Conservation (phyloP, 30 jellyfish, hydroid and myxozoan species). For the Chrysaora quinquecirrha region DNA sequence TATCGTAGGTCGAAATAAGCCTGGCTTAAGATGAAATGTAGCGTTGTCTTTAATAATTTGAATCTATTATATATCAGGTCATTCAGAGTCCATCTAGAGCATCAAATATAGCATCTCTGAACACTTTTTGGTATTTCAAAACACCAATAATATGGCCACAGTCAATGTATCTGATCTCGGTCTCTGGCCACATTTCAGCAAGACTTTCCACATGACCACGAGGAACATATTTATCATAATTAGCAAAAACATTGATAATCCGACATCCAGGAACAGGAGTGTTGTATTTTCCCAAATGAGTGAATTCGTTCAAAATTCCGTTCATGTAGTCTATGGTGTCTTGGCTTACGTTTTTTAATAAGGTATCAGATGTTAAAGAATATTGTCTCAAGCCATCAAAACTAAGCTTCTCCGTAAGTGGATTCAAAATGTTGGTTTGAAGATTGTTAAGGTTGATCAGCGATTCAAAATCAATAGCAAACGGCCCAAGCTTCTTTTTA, state of each 20-base stretch:
- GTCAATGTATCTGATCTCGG: slow-evolving; percentile 81
- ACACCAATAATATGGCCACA: slow-evolving; percentile 91
- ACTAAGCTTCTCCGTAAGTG: slow-evolving; percentile 57
- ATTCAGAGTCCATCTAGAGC: slow-evolving; percentile 58
- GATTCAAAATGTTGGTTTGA: slow-evolving; percentile 36
- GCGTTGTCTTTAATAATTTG: too few relatives aligned
- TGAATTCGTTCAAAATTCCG: slow-evolving; percentile 69
- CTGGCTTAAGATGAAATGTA: too few relatives aligned
- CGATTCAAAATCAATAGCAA: slow-evolving; percentile 72
- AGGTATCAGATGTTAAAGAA: slow-evolving; percentile 19
- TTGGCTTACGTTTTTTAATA: slow-evolving; percentile 24
- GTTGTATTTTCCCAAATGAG: slow-evolving; percentile 76
- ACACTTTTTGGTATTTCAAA: slow-evolving; percentile 70
- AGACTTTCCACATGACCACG: slow-evolving; percentile 69
- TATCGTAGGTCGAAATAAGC: too few relatives aligned
- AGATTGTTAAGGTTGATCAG: slow-evolving; percentile 48
- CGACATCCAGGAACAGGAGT: slow-evolving; percentile 74
- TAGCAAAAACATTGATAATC: slow-evolving; percentile 75
- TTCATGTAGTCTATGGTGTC: slow-evolving; percentile 83
- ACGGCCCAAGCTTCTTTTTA: slow-evolving; percentile 63
- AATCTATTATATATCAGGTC: too few relatives aligned
- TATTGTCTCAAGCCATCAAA: slow-evolving; percentile 68
- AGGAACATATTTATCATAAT: slow-evolving; percentile 86
- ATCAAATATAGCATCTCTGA: slow-evolving; percentile 86
- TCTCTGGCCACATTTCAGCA: slow-evolving; percentile 66